Evolutionary conservation across 1,140 invertebrate genomes (phyloP).

Genomic region (Drosophila tsacasi): DNA sequence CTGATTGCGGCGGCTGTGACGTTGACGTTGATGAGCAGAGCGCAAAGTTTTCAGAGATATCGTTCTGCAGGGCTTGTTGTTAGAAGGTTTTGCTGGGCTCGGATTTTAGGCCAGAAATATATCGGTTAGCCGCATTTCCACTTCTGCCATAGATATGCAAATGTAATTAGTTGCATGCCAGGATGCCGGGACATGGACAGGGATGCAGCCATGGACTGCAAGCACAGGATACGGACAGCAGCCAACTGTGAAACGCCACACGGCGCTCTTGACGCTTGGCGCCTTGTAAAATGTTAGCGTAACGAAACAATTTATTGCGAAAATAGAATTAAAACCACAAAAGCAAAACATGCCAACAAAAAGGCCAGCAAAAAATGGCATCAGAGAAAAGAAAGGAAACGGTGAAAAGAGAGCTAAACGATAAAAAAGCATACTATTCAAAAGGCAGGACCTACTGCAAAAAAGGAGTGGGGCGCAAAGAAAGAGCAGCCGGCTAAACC

Average conservation of each 20-base stretch:
- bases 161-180: slow-evolving; percentile 82
- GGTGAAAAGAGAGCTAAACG: slow-evolving; percentile 39
- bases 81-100: slow-evolving; percentile 5
- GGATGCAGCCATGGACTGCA: slow-evolving; percentile 25
- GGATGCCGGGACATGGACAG: slow-evolving; percentile 37
- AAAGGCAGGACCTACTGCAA: slow-evolving; percentile 49
- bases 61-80: slow-evolving; percentile 8
- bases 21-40: slow-evolving; percentile 40
- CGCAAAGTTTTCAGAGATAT: slow-evolving; percentile 25
- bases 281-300: slow-evolving; percentile 76
- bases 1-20: slow-evolving; percentile 68
- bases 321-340: slow-evolving; percentile 84
- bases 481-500: slow-evolving; percentile 74
- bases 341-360: slow-evolving; percentile 74
- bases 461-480: slow-evolving; percentile 25
- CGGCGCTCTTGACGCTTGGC: slow-evolving; percentile 42
- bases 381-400: slow-evolving; percentile 49
- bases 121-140: slow-evolving; percentile 58
- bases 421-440: slow-evolving; percentile 56
- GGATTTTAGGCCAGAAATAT: slow-evolving; percentile 52
- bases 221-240: slow-evolving; percentile 54
- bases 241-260: slow-evolving; percentile 69
- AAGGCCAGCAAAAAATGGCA: slow-evolving; percentile 28
- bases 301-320: slow-evolving; percentile 82
- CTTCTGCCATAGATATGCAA: slow-evolving; percentile 75